Conservation (phyloP, 1,140 invertebrate species). For the Octopus sinensis region DNA sequence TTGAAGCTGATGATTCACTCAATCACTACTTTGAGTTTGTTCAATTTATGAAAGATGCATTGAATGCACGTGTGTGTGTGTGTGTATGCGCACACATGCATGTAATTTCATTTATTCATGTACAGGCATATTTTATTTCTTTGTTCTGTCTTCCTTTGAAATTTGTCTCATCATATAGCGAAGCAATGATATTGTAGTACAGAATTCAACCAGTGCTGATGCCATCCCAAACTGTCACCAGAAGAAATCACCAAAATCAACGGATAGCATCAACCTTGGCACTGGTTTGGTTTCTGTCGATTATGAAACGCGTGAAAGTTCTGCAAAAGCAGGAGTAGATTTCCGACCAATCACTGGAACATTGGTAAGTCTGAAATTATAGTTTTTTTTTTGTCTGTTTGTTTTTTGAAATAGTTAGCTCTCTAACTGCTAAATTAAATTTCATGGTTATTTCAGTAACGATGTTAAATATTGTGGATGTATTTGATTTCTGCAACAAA, state of each 20-base stretch:
- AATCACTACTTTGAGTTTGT: too few species aligned
- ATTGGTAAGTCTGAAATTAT: constrained; percentile 34
- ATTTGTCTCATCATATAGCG: neutral
- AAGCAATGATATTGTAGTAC: neutral
- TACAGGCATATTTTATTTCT: neutral
- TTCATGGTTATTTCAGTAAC: too few species aligned
- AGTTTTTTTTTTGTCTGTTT: neutral
- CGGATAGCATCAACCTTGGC: constrained; percentile 17
- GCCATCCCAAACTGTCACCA: constrained; percentile 16
- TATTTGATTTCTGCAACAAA: too few species aligned
- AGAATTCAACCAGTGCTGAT: constrained; percentile 11
- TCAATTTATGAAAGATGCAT: too few species aligned
- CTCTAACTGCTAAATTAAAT: too few species aligned
- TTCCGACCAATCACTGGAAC: constrained; percentile 44
- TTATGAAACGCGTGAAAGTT: constrained; percentile 51
- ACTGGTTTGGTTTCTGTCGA: constrained; percentile 45
- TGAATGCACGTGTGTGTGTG: too few species aligned
- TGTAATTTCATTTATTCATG: too few species aligned
- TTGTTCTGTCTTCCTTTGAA: constrained; percentile 15
- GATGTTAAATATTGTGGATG: too few species aligned
- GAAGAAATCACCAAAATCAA: constrained; percentile 4
- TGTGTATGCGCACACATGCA: too few species aligned
- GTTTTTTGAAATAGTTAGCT: neutral
- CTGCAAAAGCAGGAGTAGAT: constrained; percentile 48
- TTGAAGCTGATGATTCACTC: too few species aligned